Base-by-base conservation (phyloP, 2,797 vertebrate species). In the Myripristis murdjan region DNA sequence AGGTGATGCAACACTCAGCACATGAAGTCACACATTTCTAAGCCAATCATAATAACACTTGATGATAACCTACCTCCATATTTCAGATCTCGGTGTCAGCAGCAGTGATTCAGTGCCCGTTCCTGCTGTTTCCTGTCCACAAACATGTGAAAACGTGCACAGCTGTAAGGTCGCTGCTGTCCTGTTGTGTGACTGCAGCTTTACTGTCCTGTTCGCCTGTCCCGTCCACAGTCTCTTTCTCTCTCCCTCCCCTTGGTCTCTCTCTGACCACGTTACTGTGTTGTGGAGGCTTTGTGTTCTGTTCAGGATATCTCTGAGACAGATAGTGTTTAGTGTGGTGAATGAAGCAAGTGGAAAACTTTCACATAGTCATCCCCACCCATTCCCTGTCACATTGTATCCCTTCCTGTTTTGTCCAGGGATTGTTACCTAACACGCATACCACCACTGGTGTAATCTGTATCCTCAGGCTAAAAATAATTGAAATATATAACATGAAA, bases 31-130 rank as follows among this genome's bases (percentile, higher is more conserved):
- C 9, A 51, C 18, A 49, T 57, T 69, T 69, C 20, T 2, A 60
- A 6, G 16, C 24, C 9, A 52, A 43, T 68, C 5, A 26, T 47
- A 44, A 22, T 71, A 47, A 55, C 7, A 37, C n/a, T 58, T 37
- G 6, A 80, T 39, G 15, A 51, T 28, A 48, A 89, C 92, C 83
- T 82, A 95, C 95, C 89, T 93, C 92, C 91, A 93, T 92, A 12
- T 74, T 74, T 41, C 58, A 51, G 59, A 22, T 66, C 65, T 74
- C 41, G 26, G 48, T 24, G 23, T 14, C 55, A 51, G 26, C 16
- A 68, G 73, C 44, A 31, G 64, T 33, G 37, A 62, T 70, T 59
- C 52, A 37, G 11, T 64, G 70, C 67, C 60, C 7, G 28, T 39
- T 12, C 22, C 47, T 28, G 26, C n/a, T 16, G 9, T 47, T 67